A percentile compares a stretch with the other conserved stretches of the same genome.
Evolutionary conservation across 2,888 invertebrate species (phyloP).

Genomic region (Metacarcinus magister): DNA sequence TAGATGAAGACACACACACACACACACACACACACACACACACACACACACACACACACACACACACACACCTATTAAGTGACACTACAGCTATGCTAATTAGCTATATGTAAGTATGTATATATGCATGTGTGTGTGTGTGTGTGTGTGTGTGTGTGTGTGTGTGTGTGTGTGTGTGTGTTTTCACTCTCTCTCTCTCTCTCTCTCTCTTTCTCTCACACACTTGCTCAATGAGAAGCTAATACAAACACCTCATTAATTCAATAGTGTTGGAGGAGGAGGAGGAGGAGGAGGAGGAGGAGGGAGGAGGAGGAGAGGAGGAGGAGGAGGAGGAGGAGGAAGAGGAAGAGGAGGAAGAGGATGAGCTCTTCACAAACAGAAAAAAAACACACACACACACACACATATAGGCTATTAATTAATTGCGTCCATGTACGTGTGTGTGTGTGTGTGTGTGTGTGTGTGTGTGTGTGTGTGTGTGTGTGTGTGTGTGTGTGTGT

Average conservation of each 20-base stretch:
- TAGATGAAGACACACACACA: too few species aligned
- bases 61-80: too few species aligned
- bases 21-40: too few species aligned
- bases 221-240: not conserved
- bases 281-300: not conserved
- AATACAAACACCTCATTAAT: constrained; percentile 26
- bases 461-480: too few species aligned
- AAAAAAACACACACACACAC: not conserved
- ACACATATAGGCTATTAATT: not conserved
- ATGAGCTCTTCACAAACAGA: not conserved
- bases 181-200: not conserved
- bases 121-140: not conserved
- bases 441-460: not conserved
- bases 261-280: not conserved
- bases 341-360: not conserved
- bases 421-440: not conserved
- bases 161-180: not conserved
- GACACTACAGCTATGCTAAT: too few species aligned
- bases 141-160: not conserved
- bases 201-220: not conserved
- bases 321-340: constrained; percentile 8
- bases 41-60: too few species aligned
- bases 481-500: not conserved
- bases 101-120: not conserved
- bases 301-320: not conserved